Evolutionary conservation across 2,888 invertebrate species (phyloP), one percentile per base, ranked within the genome.

Genomic region (Caenorhabditis macrosperma): DNA sequence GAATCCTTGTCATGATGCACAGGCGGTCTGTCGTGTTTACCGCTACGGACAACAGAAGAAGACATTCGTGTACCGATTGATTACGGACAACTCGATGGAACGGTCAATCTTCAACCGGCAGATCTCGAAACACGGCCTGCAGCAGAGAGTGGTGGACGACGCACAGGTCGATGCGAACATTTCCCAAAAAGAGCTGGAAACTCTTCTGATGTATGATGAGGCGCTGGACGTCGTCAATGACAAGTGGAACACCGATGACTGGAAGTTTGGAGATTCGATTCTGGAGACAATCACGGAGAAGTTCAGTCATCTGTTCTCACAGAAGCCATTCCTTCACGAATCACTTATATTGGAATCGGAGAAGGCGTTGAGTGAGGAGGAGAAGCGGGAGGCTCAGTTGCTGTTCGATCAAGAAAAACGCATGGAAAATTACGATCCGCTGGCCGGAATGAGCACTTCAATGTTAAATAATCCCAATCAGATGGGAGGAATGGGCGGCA

Each of bases 31-130:
- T 91, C 93, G 98, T 85, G 96, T 98, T 30, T 86, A 85, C 71
- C 66, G 87, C 2, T 97, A 97, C 90, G 98, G 98, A 0, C 98
- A 99, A 91, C 93, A 93, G 88, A 97, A 96, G 90, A 95, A 94
- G 0, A 97, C 97, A 89, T 97, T 95, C 91, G 96, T 99, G 4
- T 99, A 98, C 91, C 94, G 98, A 46, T 93, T 99, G 78, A 96
- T 99, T 5, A 96, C 96, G 91, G 98, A 99, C 91, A 96, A 96
- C 91, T 96, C 96, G 85, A 93, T 99, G 84, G 99, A 99, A 91
- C 95, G 96, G 92, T 96, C 96, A 92, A 99, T 99, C 82, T 99
- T 98, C 91, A 98, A 99, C 90, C 93, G 99, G 30, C 99, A 99
- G 92, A 95, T 99, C 82, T 96, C 95, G 91, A 98, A 98, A 90